Evolutionary conservation across 1,140 invertebrate genomes (phyloP).

Genomic region (Danaus plexippus): DNA sequence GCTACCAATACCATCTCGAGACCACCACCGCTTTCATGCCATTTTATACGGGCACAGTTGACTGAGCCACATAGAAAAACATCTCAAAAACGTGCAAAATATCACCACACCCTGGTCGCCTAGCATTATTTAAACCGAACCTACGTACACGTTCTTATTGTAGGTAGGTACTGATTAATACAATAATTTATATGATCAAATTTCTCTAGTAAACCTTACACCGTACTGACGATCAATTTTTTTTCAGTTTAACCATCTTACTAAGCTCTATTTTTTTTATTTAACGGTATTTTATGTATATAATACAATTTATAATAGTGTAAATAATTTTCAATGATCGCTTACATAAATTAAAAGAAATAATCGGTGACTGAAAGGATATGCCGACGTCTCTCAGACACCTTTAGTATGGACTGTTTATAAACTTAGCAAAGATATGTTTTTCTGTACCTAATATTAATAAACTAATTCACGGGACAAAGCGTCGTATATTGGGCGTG

Average conservation of each 20-base stretch:
- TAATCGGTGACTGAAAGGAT: constrained; percentile 33
- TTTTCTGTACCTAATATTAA: too few species aligned
- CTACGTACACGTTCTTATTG: constrained; percentile 57
- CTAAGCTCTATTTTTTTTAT: constrained; percentile 69
- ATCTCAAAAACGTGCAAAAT: constrained; percentile 72
- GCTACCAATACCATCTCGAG: constrained; percentile 38
- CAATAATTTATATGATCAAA: constrained; percentile 49
- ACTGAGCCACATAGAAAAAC: constrained; percentile 61
- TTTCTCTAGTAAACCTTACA: constrained; percentile 60
- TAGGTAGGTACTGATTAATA: constrained; percentile 57
- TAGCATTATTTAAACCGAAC: constrained; percentile 68
- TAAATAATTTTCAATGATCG: constrained; percentile 60
- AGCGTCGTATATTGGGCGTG: constrained; percentile 30
- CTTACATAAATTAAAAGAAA: constrained; percentile 24
- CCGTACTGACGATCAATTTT: constrained; percentile 58
- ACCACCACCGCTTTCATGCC: constrained; percentile 45
- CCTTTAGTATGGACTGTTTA: too few species aligned
- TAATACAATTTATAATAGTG: constrained; percentile 67
- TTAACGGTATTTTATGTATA: constrained; percentile 64
- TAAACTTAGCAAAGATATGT: too few species aligned
- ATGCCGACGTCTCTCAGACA: constrained; percentile 24
- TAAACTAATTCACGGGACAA: constrained; percentile 16
- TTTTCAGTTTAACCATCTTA: constrained; percentile 60
- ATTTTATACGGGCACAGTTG: constrained; percentile 50
- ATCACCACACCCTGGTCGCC: constrained; percentile 71